These are phyloP conservation scores for Xenopus petersii DNA, from an alignment of 2,797 vertebrate species.

Conservation along the genomic window DNA sequence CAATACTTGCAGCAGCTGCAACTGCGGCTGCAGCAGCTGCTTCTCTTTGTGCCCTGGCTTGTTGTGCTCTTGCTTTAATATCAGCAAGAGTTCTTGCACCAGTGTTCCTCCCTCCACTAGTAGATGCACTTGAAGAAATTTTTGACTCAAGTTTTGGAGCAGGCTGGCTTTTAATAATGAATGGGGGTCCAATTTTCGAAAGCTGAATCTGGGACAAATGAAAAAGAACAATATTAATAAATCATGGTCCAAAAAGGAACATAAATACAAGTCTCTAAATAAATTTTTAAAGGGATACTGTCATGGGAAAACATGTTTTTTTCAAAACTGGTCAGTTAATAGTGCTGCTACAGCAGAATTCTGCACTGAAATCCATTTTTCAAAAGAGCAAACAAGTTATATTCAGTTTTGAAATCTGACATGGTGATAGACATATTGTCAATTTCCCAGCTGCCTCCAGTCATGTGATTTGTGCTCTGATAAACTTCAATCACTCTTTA, in stretches of 20 bases:
- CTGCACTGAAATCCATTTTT: too few relatives aligned
- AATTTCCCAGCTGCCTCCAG: too few relatives aligned
- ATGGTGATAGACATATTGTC: too few relatives aligned
- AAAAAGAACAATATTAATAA: conserved; percentile 17
- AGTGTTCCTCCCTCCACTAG: conserved; percentile 71
- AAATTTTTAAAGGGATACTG: too few relatives aligned
- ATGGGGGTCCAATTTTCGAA: conserved; percentile 78
- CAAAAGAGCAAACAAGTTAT: too few relatives aligned
- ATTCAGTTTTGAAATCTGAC: too few relatives aligned
- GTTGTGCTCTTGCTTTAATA: conserved; percentile 79
- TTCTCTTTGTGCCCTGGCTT: conserved; percentile 77
- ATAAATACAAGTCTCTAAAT: not conserved
- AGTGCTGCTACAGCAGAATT: too few relatives aligned
- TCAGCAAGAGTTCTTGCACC: conserved; percentile 78
- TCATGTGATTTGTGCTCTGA: too few relatives aligned
- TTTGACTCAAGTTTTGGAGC: conserved; percentile 73
- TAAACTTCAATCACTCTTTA: too few relatives aligned
- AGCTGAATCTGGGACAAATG: conserved; percentile 71
- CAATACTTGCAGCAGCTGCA: conserved; percentile 72
- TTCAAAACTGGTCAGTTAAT: too few relatives aligned
- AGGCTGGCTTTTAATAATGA: conserved; percentile 79
- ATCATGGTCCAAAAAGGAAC: not conserved
- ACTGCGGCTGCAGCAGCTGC: conserved; percentile 74
- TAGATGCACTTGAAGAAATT: conserved; percentile 59
- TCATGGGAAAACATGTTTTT: too few relatives aligned